Evolutionary conservation across 2,113 vertebrate genomes (phyloP), one percentile per base, ranked within the genome.

Genomic region (Spea multiplicata): DNA sequence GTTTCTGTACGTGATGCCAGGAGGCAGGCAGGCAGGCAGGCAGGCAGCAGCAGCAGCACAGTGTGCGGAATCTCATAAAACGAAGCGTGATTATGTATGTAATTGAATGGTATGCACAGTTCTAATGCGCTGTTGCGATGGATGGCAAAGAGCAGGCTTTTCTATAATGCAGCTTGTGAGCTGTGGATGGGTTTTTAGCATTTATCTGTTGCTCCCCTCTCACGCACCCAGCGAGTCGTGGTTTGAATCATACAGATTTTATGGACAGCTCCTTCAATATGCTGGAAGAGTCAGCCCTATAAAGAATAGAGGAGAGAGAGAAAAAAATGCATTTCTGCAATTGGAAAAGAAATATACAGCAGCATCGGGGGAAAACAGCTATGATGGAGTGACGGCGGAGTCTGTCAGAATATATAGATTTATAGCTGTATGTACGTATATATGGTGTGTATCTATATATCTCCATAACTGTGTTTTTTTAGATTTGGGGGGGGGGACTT

Each of bases 21-120:
- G 59, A 78, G 61, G 49, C 69, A 66, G 61, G 17, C 61, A n/a
- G n/a, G 30, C 30, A 30, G 30, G 30, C 30, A 30, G 30, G 30
- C 30, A 30, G 30, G 30, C 30, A 30, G 30, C 30, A 30, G 30
- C 30, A 30, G 30, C 30, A 7, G 76, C 76, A 80, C 71, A 44
- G 71, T 80, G 73, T 49, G 71, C 62, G 49, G 16, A 80, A 46
- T 59, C 62, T 80, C 61, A 1, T 67, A 80, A 67, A 80, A 59
- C 46, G 62, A 73, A 67, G 70, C 50, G 49, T 73, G 77, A 80
- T 80, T 80, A 80, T 80, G 70, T 66, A 73, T 80, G 77, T 80
- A 48, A 73, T 79, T 71, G 77, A 73, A 73, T 66, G 16, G 70
- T 47, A 46, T 17, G 68, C 76, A 72, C 48, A 52, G 13, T 55